Percentiles rank a stretch among this genome's conserved stretches.
These are phyloP conservation scores for Streptopelia turtur DNA, from an alignment of 2,797 vertebrate genomes.

Conservation along the genomic window DNA sequence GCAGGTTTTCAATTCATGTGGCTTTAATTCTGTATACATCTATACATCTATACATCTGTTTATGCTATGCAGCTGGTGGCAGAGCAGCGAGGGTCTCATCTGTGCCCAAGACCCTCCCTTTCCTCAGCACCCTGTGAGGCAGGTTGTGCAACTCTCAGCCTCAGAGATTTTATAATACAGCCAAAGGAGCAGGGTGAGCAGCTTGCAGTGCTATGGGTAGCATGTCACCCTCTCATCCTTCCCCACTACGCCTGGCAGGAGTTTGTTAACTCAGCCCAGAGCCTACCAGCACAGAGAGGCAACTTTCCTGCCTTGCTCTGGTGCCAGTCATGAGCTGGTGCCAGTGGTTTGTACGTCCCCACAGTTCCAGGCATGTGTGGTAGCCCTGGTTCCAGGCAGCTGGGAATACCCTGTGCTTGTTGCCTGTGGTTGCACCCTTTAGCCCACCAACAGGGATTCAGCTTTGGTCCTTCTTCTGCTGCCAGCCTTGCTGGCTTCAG, in stretches of 20 bases:
- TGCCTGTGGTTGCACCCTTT: background rate
- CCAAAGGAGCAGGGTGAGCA: background rate
- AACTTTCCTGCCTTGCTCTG: background rate
- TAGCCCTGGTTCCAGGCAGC: background rate
- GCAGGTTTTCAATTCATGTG: background rate
- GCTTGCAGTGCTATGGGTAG: background rate
- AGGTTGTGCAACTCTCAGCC: background rate
- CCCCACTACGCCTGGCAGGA: background rate
- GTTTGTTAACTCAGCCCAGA: background rate
- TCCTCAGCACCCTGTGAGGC: background rate
- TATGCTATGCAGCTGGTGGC: background rate
- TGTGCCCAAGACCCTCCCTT: background rate
- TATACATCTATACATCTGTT: background rate
- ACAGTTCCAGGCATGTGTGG: fast-evolving
- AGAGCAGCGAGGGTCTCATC: background rate
- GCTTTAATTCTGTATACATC: background rate
- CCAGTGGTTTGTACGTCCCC: background rate
- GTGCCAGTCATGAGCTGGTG: background rate
- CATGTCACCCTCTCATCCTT: background rate
- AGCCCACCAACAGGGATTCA: background rate
- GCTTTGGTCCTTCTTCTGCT: background rate
- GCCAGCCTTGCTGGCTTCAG: background rate
- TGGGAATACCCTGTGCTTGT: background rate
- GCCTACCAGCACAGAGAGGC: background rate
- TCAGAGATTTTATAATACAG: background rate